phyloP scores from a whole-genome alignment of 2,888 invertebrate genomes.

The Morpho deidamia region DNA sequence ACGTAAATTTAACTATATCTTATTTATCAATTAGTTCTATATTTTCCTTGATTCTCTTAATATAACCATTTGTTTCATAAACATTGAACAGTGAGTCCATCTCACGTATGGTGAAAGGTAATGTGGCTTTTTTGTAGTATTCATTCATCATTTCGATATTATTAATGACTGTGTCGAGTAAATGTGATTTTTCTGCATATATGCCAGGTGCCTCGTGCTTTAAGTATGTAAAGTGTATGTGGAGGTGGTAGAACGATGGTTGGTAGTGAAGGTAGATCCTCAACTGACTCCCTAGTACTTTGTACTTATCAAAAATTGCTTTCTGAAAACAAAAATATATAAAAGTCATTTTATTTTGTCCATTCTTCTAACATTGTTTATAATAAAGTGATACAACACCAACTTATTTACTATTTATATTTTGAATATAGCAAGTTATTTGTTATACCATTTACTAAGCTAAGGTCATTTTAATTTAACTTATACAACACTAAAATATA shows the following conservation, averaged over 20 bases:
- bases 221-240: constrained; percentile 93
- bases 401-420: too few relatives aligned
- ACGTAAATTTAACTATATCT: constrained; percentile 15
- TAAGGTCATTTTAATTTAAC: too few relatives aligned
- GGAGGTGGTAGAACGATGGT: constrained; percentile 97
- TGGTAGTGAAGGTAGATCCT: constrained; percentile 96
- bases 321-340: constrained; percentile 71
- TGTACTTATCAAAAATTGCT: constrained; percentile 87
- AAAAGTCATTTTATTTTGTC: not conserved
- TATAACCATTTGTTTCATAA: constrained; percentile 78
- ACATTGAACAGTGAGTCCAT: constrained; percentile 84
- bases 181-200: constrained; percentile 90
- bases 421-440: too few relatives aligned
- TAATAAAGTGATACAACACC: too few relatives aligned
- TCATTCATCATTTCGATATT: constrained; percentile 90
- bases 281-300: constrained; percentile 82
- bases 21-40: constrained; percentile 53
- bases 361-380: too few relatives aligned
- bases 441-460: too few relatives aligned
- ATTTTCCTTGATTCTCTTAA: constrained; percentile 58
- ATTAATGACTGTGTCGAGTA: constrained; percentile 91
- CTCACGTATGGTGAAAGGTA: constrained; percentile 89
- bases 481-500: too few relatives aligned
- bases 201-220: constrained; percentile 90
- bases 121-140: constrained; percentile 89